Conservation (phyloP, 2,113 vertebrate species). For the Synchiropus splendidus region DNA sequence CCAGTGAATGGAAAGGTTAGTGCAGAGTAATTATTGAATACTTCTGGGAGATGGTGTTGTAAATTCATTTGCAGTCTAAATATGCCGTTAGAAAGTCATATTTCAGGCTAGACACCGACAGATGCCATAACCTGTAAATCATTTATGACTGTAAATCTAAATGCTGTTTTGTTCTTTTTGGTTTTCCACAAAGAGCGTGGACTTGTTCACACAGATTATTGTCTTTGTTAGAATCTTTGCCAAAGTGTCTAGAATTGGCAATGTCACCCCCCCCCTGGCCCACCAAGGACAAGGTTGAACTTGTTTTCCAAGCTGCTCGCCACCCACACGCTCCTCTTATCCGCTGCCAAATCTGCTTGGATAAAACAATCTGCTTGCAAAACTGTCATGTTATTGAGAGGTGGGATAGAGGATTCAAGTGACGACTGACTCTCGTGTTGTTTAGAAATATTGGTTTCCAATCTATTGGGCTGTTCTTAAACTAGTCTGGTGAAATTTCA, state of each 20-base stretch:
- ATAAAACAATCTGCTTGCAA: conserved; percentile 21
- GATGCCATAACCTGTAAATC: background rate
- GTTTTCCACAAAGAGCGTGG: no score
- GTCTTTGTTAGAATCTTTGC: conserved; percentile 6
- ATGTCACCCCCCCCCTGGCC: conserved; percentile 20
- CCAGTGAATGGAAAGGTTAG: conserved; percentile 18
- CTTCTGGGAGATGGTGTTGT: conserved; percentile 4
- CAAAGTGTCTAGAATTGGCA: conserved; percentile 23
- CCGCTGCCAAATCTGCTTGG: conserved; percentile 32
- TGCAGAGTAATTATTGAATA: conserved; percentile 9
- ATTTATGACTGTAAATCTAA: background rate
- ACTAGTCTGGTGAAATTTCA: no score
- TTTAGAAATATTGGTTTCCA: no score
- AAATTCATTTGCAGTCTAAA: conserved; percentile 9
- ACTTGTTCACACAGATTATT: no score
- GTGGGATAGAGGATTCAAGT: background rate
- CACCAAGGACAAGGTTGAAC: conserved; percentile 16
- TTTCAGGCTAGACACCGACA: background rate
- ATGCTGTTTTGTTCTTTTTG: no score
- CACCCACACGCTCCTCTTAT: conserved; percentile 36
- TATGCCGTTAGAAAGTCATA: background rate
- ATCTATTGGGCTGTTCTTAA: no score
- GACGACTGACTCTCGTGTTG: no score
- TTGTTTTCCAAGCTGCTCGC: conserved; percentile 28
- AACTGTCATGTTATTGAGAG: conserved; percentile 11